Evolutionary conservation across 2,888 invertebrate genomes (phyloP), one percentile per base, ranked within the genome.

Genomic region (Plagiodera versicolora): DNA sequence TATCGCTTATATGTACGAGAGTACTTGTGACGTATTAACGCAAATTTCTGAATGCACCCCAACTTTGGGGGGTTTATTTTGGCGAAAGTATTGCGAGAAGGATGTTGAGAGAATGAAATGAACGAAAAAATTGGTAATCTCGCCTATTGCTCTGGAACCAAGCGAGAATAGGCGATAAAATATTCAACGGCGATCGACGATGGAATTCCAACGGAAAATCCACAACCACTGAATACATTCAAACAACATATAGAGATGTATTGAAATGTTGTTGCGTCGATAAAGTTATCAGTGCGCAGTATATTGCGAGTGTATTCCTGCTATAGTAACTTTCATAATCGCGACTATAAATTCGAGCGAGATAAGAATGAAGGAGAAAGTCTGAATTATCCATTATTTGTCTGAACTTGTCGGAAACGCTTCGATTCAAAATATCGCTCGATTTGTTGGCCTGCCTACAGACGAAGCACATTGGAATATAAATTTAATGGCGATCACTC

Each of bases 281-380:
- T 53, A 53, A 53, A 53, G 53, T 44, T 53, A 53, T 53, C 53
- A 24, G 53, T 44, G 45, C 44, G 19, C 53, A 39, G 14, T 39
- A 39, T 39, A 39, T 45, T 44, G 44, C 45, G 44, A 28, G 49
- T 53, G 57, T 54, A 57, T 54, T 57, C 50, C 53, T 49, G 53
- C 48, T 49, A 28, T 45, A 56, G 52, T 60, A 60, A 60, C 56
- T 56, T 56, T 60, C 35, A 35, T 61, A 61, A 61, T 61, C 61
- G 57, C 45, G 52, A 54, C 61, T 47, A 61, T 61, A 61, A 61
- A 61, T 61, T 57, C 50, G 53, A 61, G 48, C 44, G 35, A 45
- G 61, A 54, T 61, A 61, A 57, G 53, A 53, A 57, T 57, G 54
- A 61, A 56, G 61, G 61, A 56, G 61, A 61, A 61, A 61, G 61